These are phyloP conservation scores for Crax fasciolata DNA, from an alignment of 2,797 vertebrate species.

Conservation along the genomic window DNA sequence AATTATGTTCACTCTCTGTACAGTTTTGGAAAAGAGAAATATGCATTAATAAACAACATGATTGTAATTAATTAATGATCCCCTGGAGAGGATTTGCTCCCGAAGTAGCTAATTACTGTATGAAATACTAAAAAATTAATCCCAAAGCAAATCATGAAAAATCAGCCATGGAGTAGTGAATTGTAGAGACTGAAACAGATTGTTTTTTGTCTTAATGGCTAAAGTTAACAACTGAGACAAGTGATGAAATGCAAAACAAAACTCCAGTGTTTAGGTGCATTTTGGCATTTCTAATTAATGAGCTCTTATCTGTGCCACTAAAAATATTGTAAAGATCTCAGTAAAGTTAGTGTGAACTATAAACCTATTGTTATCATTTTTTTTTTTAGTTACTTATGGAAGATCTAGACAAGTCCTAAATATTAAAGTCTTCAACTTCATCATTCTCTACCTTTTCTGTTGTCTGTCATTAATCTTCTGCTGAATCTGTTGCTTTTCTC, in stretches of 20 bases:
- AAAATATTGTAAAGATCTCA: background rate
- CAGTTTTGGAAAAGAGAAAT: constrained; percentile 45
- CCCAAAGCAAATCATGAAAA: background rate
- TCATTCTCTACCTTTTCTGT: background rate
- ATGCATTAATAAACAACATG: constrained; percentile 36
- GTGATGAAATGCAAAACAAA: background rate
- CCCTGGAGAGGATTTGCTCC: constrained; percentile 33
- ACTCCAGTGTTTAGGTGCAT: background rate
- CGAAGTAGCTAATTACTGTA: constrained; percentile 20
- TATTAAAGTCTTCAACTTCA: background rate
- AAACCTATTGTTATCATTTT: background rate
- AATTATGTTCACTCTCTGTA: background rate
- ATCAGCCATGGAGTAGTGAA: background rate
- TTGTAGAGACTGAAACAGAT: background rate
- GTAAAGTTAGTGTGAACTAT: background rate
- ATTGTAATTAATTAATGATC: constrained; percentile 49
- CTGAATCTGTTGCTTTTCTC: background rate
- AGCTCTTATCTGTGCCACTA: background rate
- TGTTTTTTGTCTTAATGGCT: background rate
- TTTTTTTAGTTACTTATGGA: background rate
- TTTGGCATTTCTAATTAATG: background rate
- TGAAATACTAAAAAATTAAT: constrained; percentile 46
- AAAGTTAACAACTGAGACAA: background rate
- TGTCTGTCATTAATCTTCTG: background rate
- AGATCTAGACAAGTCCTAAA: background rate